Percentiles rank a stretch among this genome's conserved stretches.
phyloP scores from a whole-genome alignment of 1,140 invertebrate genomes.

The Pogonognathellus flavescens region DNA sequence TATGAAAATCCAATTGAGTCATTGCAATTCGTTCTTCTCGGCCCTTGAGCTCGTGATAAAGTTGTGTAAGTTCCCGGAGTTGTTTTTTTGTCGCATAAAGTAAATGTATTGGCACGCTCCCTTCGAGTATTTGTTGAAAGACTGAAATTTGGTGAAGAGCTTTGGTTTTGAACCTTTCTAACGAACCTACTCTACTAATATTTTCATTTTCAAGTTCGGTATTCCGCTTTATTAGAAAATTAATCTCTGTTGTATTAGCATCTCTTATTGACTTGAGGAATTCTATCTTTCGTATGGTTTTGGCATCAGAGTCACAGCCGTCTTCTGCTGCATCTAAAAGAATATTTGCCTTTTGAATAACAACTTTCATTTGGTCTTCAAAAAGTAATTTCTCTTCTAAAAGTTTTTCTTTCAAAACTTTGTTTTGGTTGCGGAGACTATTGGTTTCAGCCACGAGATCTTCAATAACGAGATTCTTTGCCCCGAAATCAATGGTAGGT shows the following conservation, averaged over 20 bases:
- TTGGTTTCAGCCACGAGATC: conserved; percentile 9
- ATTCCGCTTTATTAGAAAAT: conserved; percentile 21
- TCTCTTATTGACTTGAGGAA: conserved; percentile 44
- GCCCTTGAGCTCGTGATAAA: neutral
- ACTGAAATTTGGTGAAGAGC: conserved; percentile 41
- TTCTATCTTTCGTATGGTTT: conserved; percentile 18
- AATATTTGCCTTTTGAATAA: conserved; percentile 37
- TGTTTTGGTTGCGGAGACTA: neutral
- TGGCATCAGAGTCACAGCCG: neutral
- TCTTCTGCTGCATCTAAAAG: neutral
- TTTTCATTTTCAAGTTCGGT: conserved; percentile 36
- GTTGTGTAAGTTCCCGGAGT: neutral
- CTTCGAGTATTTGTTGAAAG: conserved; percentile 48
- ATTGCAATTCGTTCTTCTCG: conserved; percentile 4
- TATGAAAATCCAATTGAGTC: conserved; percentile 18
- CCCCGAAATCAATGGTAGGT: neutral
- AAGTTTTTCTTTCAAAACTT: neutral
- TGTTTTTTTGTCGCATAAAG: conserved; percentile 28
- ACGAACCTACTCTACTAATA: neutral
- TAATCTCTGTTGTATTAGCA: conserved; percentile 7
- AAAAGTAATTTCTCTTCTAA: neutral
- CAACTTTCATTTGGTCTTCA: conserved; percentile 20
- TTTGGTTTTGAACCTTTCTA: conserved; percentile 48
- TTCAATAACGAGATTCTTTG: conserved; percentile 22
- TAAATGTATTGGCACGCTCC: conserved; percentile 48